These are phyloP conservation scores for Diloba caeruleocephala DNA, from an alignment of 2,888 invertebrate genomes.

Conservation along the genomic window DNA sequence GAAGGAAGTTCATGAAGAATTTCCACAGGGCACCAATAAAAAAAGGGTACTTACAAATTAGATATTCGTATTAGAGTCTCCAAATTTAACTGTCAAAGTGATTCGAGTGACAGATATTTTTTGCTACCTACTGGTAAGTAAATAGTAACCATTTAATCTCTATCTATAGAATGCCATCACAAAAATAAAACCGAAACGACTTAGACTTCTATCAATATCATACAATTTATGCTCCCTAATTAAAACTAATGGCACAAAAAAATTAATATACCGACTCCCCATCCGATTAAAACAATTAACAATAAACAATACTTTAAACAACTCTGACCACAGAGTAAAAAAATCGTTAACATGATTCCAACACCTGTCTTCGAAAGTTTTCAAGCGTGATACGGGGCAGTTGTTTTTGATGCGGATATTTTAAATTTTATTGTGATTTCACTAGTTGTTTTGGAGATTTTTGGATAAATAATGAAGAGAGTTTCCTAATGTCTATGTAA, in stretches of 20 bases:
- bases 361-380: constrained; percentile 51
- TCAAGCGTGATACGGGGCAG: constrained; percentile 27
- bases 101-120: too few species aligned
- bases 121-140: constrained; percentile 10
- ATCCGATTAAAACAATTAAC: constrained; percentile 55
- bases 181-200: constrained; percentile 19
- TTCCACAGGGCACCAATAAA: too few species aligned
- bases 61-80: too few species aligned
- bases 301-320: constrained; percentile 52
- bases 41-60: too few species aligned
- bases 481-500: too few species aligned
- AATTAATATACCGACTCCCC: constrained; percentile 41
- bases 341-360: constrained; percentile 47
- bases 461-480: too few species aligned
- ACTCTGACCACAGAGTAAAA: constrained; percentile 52
- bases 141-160: constrained; percentile 3
- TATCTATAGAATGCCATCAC: constrained; percentile 1
- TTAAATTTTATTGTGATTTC: background rate
- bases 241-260: constrained; percentile 52
- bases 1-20: too few species aligned
- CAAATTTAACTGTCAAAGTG: too few species aligned
- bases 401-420: constrained; percentile 7
- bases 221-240: constrained; percentile 46
- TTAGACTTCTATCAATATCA: constrained; percentile 23
- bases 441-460: too few species aligned